Evolutionary conservation across 2,888 invertebrate species (phyloP), one percentile per base, ranked within the genome.

Genomic region (Apamea crenata): DNA sequence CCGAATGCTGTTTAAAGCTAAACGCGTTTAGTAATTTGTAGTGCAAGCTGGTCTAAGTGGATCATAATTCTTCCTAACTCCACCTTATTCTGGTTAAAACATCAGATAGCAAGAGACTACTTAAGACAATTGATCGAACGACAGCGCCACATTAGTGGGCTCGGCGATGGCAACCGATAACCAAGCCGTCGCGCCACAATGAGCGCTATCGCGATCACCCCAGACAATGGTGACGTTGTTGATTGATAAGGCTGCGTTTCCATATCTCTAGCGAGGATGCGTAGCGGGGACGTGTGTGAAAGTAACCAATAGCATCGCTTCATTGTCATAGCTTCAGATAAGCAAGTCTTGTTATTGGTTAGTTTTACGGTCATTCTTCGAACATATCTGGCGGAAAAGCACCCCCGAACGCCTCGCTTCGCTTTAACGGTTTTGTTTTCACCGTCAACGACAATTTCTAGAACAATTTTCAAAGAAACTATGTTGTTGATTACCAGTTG

Each of bases 81-180:
- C 40, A 67, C 18, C 53, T 65, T 16, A 65, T 56, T 25, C 44
- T 3, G 32, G n/a, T 21, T 21, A 18, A 77, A 63, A 67, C 72
- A 83, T 56, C 84, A 84, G 84, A 82, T 80, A 73, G 16, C 56
- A 14, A 36, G 50, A 44, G 5, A 63, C n/a, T 32, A 65, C 36
- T 61, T 14, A 73, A 69, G 65, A 69, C 47, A 82, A 83, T 85
- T 40, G 85, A 69, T 77, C 65, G 29, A 5, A 10, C 14, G 61
- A 63, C 63, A 65, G 36, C 61, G 7, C 21, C 6, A 53, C 70
- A 65, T 78, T 50, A 66, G 56, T 65, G 70, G 50, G 73, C 70
- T 36, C 14, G 53, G 44, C 76, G 76, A 68, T 53, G 40, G 69
- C 14, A 66, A 44, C 25, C 29, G 80, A 74, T 79, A 68, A 61